A percentile compares a stretch with the other conserved stretches of the same genome.
phyloP scores from a whole-genome alignment of 2,888 invertebrate species.

The Argyra leucocephala region DNA sequence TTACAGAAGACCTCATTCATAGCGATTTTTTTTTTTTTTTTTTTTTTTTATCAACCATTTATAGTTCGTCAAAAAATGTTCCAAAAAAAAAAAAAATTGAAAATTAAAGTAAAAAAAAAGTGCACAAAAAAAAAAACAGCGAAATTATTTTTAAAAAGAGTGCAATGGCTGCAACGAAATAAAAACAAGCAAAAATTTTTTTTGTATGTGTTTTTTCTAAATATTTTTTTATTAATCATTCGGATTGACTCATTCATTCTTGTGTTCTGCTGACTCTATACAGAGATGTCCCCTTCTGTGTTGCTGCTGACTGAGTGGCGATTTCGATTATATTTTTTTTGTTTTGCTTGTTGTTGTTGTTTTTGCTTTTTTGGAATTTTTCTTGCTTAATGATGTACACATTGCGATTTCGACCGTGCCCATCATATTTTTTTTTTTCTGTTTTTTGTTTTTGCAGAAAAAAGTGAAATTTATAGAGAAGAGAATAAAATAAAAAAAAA shows the following conservation, averaged over 20 bases:
- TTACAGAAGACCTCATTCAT: not conserved
- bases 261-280: not conserved
- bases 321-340: not conserved
- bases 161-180: not conserved
- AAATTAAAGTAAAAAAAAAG: too few species aligned
- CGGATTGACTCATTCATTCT: not conserved
- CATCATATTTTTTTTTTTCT: not conserved
- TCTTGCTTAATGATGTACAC: not conserved
- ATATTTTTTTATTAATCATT: constrained; percentile 5
- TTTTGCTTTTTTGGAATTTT: not conserved
- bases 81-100: too few species aligned
- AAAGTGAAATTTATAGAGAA: not conserved
- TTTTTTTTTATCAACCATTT: not conserved
- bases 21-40: not conserved
- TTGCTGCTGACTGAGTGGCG: not conserved
- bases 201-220: too few species aligned
- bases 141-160: not conserved
- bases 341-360: not conserved
- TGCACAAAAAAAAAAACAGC: not conserved
- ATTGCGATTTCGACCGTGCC: not conserved
- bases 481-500: not conserved
- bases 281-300: not conserved
- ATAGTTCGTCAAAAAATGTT: not conserved
- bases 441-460: too few species aligned
- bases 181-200: not conserved